Conservation (phyloP, 2,113 vertebrate genomes). For the Cromileptes altivelis region DNA sequence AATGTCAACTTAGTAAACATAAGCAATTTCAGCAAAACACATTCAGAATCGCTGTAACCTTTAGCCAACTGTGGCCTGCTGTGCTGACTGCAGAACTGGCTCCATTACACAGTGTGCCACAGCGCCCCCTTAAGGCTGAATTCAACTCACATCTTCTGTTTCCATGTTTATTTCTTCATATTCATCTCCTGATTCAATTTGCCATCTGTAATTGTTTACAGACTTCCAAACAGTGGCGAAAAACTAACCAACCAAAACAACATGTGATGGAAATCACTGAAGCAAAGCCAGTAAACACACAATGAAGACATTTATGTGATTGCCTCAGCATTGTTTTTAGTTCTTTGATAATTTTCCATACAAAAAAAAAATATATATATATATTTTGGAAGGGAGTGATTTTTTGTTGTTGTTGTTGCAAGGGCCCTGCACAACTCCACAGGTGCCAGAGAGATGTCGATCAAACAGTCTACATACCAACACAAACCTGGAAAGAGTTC, state of each 20-base stretch:
- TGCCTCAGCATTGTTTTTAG: background rate
- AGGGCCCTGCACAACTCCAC: background rate
- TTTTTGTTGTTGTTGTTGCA: background rate
- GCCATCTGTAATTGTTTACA: background rate
- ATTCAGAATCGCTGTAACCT: background rate
- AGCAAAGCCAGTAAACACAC: background rate
- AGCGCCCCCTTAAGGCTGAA: background rate
- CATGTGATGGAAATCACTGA: slow-evolving; percentile 29
- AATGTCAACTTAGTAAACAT: background rate
- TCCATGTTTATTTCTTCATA: slow-evolving; percentile 5
- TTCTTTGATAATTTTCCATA: background rate
- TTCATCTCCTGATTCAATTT: slow-evolving; percentile 29
- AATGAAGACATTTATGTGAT: background rate
- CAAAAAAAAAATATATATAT: background rate
- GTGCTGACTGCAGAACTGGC: background rate
- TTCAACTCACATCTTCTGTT: background rate
- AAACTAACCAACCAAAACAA: slow-evolving; percentile 25
- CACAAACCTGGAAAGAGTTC: background rate
- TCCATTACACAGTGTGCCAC: background rate
- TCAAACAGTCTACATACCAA: background rate
- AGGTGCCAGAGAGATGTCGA: background rate
- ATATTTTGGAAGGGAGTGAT: too few relatives aligned
- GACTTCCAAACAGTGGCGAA: background rate
- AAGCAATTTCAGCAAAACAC: background rate
- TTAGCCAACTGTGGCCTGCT: background rate